A percentile compares a stretch with the other conserved stretches of the same genome.
Evolutionary conservation across 2,888 invertebrate species (phyloP).

Genomic region (Vanessa cardui): DNA sequence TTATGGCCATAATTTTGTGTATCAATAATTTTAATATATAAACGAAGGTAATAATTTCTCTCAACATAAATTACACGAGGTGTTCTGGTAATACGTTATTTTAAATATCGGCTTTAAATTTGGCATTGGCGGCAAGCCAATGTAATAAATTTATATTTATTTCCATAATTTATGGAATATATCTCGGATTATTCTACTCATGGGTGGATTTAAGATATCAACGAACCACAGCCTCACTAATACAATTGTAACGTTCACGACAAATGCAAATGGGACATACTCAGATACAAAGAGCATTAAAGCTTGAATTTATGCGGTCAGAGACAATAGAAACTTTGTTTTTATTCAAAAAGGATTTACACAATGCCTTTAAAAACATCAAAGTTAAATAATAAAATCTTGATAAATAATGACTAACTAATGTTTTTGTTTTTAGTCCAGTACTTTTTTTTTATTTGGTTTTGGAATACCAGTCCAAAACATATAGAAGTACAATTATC

Average conservation of each 20-base stretch:
- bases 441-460: too few relatives aligned
- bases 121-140: slow-evolving; percentile 26
- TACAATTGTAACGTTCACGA: slow-evolving; percentile 45
- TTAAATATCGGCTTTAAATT: slow-evolving; percentile 17
- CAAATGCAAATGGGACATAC: slow-evolving; percentile 49
- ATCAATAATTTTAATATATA: slow-evolving; percentile 20
- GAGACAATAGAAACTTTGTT: slow-evolving; percentile 12
- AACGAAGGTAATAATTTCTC: slow-evolving; percentile 9
- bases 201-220: not conserved
- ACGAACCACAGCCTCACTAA: slow-evolving; percentile 20
- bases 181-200: slow-evolving; percentile 7
- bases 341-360: slow-evolving; percentile 15
- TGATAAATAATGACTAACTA: too few relatives aligned
- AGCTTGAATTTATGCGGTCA: slow-evolving; percentile 23
- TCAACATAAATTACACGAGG: slow-evolving; percentile 9
- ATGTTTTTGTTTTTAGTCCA: too few relatives aligned
- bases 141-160: slow-evolving; percentile 21
- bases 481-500: too few relatives aligned
- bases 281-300: slow-evolving; percentile 41
- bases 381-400: too few relatives aligned
- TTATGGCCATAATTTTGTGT: not conserved
- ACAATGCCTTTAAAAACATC: not conserved
- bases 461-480: too few relatives aligned
- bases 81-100: slow-evolving; percentile 14
- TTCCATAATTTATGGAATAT: slow-evolving; percentile 7